Evolutionary conservation across 2,797 vertebrate species (phyloP).

Genomic region (Liasis olivaceus): DNA sequence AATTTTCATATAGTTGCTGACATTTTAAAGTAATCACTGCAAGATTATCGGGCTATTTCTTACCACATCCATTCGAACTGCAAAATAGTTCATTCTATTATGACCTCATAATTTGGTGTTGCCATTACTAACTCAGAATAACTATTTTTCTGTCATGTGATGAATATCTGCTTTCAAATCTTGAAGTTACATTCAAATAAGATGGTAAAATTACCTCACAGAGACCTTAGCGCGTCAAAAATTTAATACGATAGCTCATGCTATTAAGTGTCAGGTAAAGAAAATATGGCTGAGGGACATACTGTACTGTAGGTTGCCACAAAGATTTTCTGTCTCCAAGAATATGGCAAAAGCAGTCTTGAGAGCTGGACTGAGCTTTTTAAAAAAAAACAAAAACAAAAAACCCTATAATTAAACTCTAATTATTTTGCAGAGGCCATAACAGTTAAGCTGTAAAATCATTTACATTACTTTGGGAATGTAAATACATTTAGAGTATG

Average conservation of each 20-base stretch:
- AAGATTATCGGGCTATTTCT: not conserved
- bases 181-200: not conserved
- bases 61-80: not conserved
- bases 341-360: not conserved
- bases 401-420: not conserved
- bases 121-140: not conserved
- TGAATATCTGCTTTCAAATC: not conserved
- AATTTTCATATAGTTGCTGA: not conserved
- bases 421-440: not conserved
- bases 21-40: not conserved
- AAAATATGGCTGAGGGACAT: not conserved
- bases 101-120: not conserved
- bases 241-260: not conserved
- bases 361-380: not conserved
- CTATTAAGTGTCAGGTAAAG: not conserved
- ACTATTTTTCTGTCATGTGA: not conserved
- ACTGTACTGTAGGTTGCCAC: not conserved
- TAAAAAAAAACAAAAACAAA: not conserved
- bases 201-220: not conserved
- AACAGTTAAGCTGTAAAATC: not conserved
- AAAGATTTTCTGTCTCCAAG: not conserved
- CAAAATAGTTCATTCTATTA: conserved; percentile 4
- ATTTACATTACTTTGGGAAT: not conserved
- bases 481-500: not conserved
- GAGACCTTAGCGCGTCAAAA: not conserved